Base-by-base conservation (phyloP, 2,888 invertebrate genomes). In the Pristionchus maxplancki region DNA sequence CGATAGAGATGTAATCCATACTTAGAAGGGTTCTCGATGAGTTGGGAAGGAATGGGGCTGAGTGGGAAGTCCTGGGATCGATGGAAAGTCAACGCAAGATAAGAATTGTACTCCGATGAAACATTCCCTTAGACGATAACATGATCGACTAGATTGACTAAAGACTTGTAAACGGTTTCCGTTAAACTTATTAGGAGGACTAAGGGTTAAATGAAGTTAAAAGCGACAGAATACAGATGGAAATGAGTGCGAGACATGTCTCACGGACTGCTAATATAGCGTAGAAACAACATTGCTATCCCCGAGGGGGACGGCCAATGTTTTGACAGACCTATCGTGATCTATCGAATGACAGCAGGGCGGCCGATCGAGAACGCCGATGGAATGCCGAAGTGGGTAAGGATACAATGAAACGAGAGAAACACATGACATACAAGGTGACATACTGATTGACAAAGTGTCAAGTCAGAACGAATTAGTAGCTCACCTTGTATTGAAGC, bases 31-130 rank as follows among this genome's bases (percentile, higher is more conserved):
- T 28, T 1, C 11, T 78, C 78, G 78, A 78, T 78, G 78, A 78
- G 78, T 40, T 78, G 28, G 44, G 78, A 40, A 28, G 28, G 31
- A 15, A 9, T n/a, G 71, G 31, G n/a, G 44, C 78, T 78, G 78
- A 78, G 78, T 78, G 37, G n/a, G 9, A 17, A 48, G 44, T 78
- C 78, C 78, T 78, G 78, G 78, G 78, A 78, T 28, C 78, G n/a
- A 48, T 9, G 28, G 71, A 34, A 71, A 37, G 37, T 71, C 71
- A 71, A 71, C 71, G 37, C 71, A 71, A 71, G 34, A 40, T 71
- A 71, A 71, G 37, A 31, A 71, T 20, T 3, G 71, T 71, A 24
- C 71, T 37, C 71, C 62, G 62, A 64, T 28, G 37, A 8, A 37
- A 71, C 71, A 15, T 31, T 37, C 71, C 37, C 15, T 20, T 37